Evolutionary conservation across 2,888 invertebrate species (phyloP), one percentile per base, ranked within the genome.

Genomic region (Schizotus pectinicornis): DNA sequence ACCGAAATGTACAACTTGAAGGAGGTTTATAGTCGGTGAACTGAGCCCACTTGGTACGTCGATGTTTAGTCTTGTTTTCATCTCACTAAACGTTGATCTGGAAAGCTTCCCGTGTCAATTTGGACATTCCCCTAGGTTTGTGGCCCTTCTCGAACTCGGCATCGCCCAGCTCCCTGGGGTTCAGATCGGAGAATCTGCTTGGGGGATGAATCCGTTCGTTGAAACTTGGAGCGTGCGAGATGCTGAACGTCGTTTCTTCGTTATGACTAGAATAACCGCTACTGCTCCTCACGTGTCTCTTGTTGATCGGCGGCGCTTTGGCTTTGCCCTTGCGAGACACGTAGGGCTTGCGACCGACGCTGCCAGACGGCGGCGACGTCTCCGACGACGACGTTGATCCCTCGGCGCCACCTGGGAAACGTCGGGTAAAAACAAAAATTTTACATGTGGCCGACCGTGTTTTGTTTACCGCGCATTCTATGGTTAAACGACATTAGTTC

Each of bases 161-260:
- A 64, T 82, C 81, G 68, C 77, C 80, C 59, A 81, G 70, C 55
- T 81, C 81, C 56, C 77, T 64, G 57, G 81, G 78, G 43, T 78
- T 77, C 48, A 85, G 76, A 83, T 94, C 93, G 70, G 92, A 91
- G 85, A 94, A 94, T 65, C 92, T 88, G 74, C 90, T 88, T 74
- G 93, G 92, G 73, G 92, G 93, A 82, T 93, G 90, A 76, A 91
- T 90, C 80, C 90, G 88, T 75, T 91, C 90, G 84, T 88, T 90
- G 85, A 89, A 91, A 80, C 88, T 90, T 72, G 87, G 88, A 81
- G 88, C 88, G 80, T 89, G 89, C 70, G 89, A 89, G 84, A 89
- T 89, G 83, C 89, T 89, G 84, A 92, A 92, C 52, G 91, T 91
- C 59, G 91, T 92, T 79, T 92, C 92, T 79, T 92, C 91, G 77